Base-by-base conservation (phyloP, 2,888 invertebrate genomes). In the Dicyrtomina minuta region DNA sequence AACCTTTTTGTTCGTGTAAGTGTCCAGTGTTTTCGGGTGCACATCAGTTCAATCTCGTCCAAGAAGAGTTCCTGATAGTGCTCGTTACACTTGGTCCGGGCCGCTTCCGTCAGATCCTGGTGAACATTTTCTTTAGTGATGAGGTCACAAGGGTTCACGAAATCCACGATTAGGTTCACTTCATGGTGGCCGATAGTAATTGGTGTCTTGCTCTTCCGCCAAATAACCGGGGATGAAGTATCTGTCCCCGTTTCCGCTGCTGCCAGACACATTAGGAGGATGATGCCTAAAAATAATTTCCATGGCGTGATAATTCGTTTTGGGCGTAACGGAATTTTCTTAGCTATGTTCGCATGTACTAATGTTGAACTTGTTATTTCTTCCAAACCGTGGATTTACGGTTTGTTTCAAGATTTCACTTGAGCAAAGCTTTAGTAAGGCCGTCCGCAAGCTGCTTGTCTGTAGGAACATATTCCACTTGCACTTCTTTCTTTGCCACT, bases 391-490 rank as follows among this genome's bases (percentile, higher is more conserved):
- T n/a, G n/a, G n/a, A n/a, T n/a, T n/a, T n/a, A 13, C 46, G 26
- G n/a, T 55, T 59, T 13, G 51, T 41, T 33, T 66, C 49, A 13
- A 65, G 53, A 17, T 60, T 69, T 15, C n/a, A 5, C 41, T 53
- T 64, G 33, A 55, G 13, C 1, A 69, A 26, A 12, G 71, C 49
- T 15, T 71, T 71, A 1, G 69, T 71, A 4, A 71, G 20, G 2
- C 58, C 39, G 17, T 69, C 68, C 1, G 71, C 71, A 1, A 41
- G 27, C 41, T 68, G 68, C 15, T 51, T 24, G 12, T 13, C n/a
- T 0, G 71, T 66, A 1, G 43, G 65, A 10, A 55, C 24, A 17
- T 60, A 56, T 1, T 43, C n/a, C 10, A 69, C 64, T 2, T 27
- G 1, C 24, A 71, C 56, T 3, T 55, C 15, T 20, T 20, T n/a